phyloP scores from a whole-genome alignment of 2,888 invertebrate genomes.

The Ptychoptera albimana region DNA sequence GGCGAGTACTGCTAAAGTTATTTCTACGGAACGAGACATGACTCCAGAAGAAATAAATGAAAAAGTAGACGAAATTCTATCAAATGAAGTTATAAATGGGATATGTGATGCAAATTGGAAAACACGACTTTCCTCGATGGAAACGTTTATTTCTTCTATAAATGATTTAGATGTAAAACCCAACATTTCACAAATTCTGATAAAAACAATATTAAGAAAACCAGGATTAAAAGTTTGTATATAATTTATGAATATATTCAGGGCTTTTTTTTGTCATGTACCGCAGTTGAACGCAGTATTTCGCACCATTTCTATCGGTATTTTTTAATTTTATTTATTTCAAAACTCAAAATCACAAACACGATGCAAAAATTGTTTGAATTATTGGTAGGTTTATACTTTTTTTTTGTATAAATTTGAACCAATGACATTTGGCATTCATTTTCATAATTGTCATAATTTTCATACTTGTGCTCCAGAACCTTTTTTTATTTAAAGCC shows the following conservation, averaged over 20 bases:
- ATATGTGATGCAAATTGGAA: conserved; percentile 77
- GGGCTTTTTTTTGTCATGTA: too few species aligned
- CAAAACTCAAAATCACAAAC: too few species aligned
- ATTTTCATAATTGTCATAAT: too few species aligned
- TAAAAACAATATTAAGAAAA: conserved; percentile 58
- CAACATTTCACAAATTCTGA: conserved; percentile 53
- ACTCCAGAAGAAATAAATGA: conserved; percentile 64
- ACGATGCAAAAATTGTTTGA: too few species aligned
- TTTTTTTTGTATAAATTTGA: too few species aligned
- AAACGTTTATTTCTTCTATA: conserved; percentile 47
- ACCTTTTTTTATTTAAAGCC: too few species aligned
- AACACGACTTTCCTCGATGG: conserved; percentile 56
- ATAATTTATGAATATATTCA: not conserved
- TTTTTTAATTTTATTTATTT: too few species aligned
- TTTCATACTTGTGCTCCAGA: too few species aligned
- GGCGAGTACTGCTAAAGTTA: conserved; percentile 23
- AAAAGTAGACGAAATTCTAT: conserved; percentile 47
- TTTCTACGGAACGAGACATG: conserved; percentile 44
- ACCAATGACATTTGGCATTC: too few species aligned
- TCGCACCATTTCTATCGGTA: too few species aligned
- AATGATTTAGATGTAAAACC: conserved; percentile 44
- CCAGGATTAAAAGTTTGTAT: conserved; percentile 49
- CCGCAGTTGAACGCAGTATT: too few species aligned
- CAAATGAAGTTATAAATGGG: conserved; percentile 46
- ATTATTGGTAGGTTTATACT: too few species aligned